Conservation (phyloP, 1,140 invertebrate genomes). For the Colletes latitarsis region DNA sequence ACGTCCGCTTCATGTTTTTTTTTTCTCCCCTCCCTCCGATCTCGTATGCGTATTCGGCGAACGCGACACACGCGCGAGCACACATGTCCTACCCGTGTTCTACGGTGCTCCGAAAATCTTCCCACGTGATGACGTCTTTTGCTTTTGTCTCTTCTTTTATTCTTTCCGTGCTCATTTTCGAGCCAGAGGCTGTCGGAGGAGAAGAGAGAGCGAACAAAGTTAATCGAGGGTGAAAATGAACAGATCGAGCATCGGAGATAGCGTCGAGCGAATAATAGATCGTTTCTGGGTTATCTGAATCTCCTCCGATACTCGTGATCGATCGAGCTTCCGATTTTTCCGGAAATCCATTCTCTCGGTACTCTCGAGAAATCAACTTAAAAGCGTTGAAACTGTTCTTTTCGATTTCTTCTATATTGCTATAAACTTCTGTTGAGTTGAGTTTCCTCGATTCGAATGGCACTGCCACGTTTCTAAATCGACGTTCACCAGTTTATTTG, state of each 20-base stretch:
- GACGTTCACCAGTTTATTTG: no score
- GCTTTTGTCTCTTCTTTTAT: background rate
- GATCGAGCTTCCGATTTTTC: background rate
- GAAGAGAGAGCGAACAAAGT: no score
- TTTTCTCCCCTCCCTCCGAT: constrained; percentile 22
- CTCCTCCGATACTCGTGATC: background rate
- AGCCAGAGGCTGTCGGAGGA: no score
- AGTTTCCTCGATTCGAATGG: no score
- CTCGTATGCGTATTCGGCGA: constrained; percentile 10
- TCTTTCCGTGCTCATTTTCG: background rate
- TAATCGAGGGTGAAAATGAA: no score
- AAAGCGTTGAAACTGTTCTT: no score
- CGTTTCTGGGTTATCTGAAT: background rate
- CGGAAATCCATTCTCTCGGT: background rate
- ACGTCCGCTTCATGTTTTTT: constrained; percentile 71
- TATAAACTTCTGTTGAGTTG: no score
- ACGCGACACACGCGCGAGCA: no score
- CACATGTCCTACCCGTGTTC: background rate
- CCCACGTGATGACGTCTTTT: constrained; percentile 29
- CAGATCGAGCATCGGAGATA: background rate
- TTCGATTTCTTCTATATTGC: no score
- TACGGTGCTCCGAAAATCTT: constrained; percentile 14
- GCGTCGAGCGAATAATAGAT: background rate
- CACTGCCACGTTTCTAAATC: no score
- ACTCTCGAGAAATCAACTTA: no score